Conservation (phyloP, 2,113 vertebrate genomes). For the Megaceryle maxima region DNA sequence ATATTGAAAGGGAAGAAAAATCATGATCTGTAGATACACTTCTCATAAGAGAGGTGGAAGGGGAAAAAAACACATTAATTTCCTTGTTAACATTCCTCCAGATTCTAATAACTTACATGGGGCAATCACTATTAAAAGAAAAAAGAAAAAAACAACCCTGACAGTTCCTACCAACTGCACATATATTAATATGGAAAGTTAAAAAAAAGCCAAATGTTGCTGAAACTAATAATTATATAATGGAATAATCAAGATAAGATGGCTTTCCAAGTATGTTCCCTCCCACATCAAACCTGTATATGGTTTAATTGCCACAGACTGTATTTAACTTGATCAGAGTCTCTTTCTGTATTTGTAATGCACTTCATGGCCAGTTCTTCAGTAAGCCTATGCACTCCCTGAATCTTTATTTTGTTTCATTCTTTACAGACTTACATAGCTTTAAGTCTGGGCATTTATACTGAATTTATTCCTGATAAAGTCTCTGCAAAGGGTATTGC, state of each 20-base stretch:
- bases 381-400: neutral
- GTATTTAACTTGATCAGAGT: neutral
- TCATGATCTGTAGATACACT: neutral
- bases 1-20: neutral
- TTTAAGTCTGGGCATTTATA: neutral
- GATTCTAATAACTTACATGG: neutral
- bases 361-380: neutral
- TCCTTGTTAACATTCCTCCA: neutral
- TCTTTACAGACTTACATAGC: neutral
- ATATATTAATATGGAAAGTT: neutral
- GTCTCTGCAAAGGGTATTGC: neutral
- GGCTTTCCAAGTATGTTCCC: neutral
- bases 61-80: rapidly evolving
- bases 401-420: neutral
- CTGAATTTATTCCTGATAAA: neutral
- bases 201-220: neutral
- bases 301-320: neutral
- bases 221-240: neutral
- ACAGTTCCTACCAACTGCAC: neutral
- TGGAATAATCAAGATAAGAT: neutral
- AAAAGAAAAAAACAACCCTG: neutral
- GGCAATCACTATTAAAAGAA: neutral
- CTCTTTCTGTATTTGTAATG: neutral
- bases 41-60: neutral
- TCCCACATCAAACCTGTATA: neutral